Evolutionary conservation across 2,797 vertebrate genomes (phyloP), one percentile per base, ranked within the genome.

Genomic region (Schizopygopsis malacanthus): DNA sequence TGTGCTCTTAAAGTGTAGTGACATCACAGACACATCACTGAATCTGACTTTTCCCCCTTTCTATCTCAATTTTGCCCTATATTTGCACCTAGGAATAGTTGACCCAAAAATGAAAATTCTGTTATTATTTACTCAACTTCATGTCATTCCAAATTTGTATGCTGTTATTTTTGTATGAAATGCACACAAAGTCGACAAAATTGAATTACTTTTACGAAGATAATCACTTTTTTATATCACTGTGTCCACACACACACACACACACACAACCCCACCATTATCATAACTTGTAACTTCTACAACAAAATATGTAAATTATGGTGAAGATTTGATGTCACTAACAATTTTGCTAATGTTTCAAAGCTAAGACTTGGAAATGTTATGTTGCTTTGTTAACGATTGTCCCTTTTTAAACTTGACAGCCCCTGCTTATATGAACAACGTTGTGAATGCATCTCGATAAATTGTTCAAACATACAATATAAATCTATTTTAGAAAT

Each of bases 1-100:
- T 92, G 90, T 94, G 91, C 89, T 91, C 88, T 89, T 92, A 91
- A 92, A 89, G 86, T 90, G 90, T 56, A 89, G 90, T 94, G 93
- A 92, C 85, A 86, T 84, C 87, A 85, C 72, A 86, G 71, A 45
- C 43, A 65, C 33, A 70, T 82, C 73, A 70, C 41, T n/a, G 65
- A 84, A 72, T 88, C 79, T 50, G 82, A 87, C 86, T 86, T 47
- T 86, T 79, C 65, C 41, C 52, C 25, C 47, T 75, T 75, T 65
- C 6, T 9, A 33, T 71, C 16, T 22, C 65, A 75, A 16, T 56
- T 11, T 70, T 79, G 43, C 67, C 37, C 50, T 25, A 71, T 54
- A 22, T 71, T 41, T 50, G 41, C n/a, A 69, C 5, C 50, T 59
- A 56, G 20, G 39, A 71, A 33, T 80, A 33, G 41, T 54, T 56